Evolutionary conservation across 1,140 invertebrate genomes (phyloP).

Genomic region (Patella vulgata): DNA sequence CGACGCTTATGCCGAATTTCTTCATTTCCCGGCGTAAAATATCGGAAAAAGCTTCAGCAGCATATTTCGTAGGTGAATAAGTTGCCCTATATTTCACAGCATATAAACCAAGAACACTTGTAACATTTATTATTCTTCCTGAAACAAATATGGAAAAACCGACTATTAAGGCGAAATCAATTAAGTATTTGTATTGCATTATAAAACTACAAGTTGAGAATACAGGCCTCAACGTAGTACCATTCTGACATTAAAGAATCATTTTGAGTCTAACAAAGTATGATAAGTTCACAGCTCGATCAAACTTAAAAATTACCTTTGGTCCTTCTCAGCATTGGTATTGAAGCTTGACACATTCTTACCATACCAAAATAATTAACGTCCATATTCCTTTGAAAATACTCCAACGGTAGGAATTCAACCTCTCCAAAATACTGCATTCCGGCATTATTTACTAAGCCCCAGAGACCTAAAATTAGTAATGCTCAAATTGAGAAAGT

Average conservation of each 20-base stretch:
- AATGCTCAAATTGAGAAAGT: too few relatives aligned
- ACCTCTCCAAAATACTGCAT: constrained; percentile 87
- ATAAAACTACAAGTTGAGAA: neutral
- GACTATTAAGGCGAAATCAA: too few relatives aligned
- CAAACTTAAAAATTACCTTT: constrained; percentile 61
- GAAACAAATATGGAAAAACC: too few relatives aligned
- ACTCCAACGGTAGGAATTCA: constrained; percentile 79
- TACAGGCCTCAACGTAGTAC: neutral
- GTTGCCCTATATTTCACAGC: constrained; percentile 77
- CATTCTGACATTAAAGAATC: constrained; percentile 7
- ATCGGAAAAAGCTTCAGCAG: constrained; percentile 68
- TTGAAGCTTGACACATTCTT: constrained; percentile 75
- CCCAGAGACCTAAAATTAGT: constrained; percentile 35
- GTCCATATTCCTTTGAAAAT: constrained; percentile 68
- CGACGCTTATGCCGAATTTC: constrained; percentile 56
- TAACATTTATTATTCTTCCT: constrained; percentile 80
- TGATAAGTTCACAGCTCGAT: constrained; percentile 1
- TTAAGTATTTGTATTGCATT: neutral
- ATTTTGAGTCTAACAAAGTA: constrained; percentile 8
- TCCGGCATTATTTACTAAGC: constrained; percentile 72
- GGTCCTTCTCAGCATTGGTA: constrained; percentile 75
- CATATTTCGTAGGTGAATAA: constrained; percentile 85
- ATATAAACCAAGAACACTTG: constrained; percentile 79
- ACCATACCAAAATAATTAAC: constrained; percentile 87
- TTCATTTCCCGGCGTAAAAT: constrained; percentile 55